Evolutionary conservation across 2,113 vertebrate genomes (phyloP).

Genomic region (Psilopogon haemacephalus): DNA sequence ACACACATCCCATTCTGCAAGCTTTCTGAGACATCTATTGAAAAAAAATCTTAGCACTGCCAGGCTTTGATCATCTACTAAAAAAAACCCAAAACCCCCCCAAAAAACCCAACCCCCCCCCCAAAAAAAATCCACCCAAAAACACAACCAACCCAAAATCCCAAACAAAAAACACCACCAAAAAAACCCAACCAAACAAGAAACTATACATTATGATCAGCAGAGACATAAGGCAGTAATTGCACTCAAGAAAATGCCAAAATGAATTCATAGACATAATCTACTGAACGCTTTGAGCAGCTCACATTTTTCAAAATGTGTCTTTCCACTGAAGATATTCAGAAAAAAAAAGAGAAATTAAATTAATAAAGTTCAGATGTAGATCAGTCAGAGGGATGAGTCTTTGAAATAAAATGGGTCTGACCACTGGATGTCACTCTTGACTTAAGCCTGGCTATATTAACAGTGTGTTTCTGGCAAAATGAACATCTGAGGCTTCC

Average conservation of each 20-base stretch:
- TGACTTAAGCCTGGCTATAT: not conserved
- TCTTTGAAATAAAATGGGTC: not conserved
- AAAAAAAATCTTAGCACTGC: not conserved
- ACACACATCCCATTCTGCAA: not conserved
- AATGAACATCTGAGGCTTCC: not conserved
- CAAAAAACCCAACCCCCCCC: no score
- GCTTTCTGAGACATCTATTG: not conserved
- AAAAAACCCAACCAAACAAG: no score
- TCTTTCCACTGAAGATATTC: not conserved
- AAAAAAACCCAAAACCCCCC: not conserved
- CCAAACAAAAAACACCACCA: no score
- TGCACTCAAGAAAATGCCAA: not conserved
- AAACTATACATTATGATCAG: not conserved
- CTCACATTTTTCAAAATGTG: not conserved
- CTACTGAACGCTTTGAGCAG: not conserved
- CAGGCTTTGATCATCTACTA: not conserved
- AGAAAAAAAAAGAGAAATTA: not conserved
- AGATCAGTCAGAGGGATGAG: not conserved
- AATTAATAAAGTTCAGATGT: not conserved
- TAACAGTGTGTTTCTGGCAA: not conserved
- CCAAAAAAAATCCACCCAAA: no score
- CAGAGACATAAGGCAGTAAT: not conserved
- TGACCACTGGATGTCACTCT: slow-evolving; percentile 46
- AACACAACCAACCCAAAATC: no score
- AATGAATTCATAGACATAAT: not conserved